Percentiles rank a stretch among this genome's conserved stretches.
These are phyloP conservation scores for Campylomormyrus tamandua DNA, from an alignment of 2,113 vertebrate species.

Conservation along the genomic window DNA sequence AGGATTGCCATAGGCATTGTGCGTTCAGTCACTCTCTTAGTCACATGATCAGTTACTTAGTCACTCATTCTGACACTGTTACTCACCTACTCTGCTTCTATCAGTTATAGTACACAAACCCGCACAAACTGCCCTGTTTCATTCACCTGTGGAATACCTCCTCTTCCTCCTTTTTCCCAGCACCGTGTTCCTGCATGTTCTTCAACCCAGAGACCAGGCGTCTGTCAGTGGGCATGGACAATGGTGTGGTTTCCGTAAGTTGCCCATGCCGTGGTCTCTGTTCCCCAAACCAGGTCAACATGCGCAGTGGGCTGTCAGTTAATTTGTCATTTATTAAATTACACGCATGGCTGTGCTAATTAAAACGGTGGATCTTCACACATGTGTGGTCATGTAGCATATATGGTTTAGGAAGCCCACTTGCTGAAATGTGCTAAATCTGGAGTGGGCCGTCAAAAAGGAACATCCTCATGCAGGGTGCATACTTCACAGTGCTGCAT, in stretches of 20 bases:
- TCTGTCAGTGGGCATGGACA: constrained; percentile 91
- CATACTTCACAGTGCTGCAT: not conserved
- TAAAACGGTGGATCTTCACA: not conserved
- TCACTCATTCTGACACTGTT: not conserved
- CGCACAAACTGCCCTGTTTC: not conserved
- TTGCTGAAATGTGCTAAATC: not conserved
- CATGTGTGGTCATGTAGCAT: not conserved
- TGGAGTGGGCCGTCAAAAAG: not conserved
- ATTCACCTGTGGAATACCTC: not conserved
- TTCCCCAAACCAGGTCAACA: not conserved
- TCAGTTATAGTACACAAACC: not conserved
- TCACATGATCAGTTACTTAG: not conserved
- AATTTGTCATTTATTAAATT: not conserved
- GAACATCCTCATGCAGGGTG: not conserved
- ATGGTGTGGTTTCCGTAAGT: constrained; percentile 90
- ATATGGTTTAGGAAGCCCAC: not conserved
- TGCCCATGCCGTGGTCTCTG: constrained; percentile 14
- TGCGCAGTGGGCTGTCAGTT: not conserved
- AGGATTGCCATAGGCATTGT: not conserved
- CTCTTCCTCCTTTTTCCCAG: constrained; percentile 58
- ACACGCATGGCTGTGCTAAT: not conserved
- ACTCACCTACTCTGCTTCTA: not conserved
- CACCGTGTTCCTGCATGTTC: constrained; percentile 91
- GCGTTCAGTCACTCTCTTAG: not conserved
- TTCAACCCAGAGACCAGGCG: constrained; percentile 97